Conservation (phyloP, 2,113 vertebrate genomes). For the Rhombomys opimus region DNA sequence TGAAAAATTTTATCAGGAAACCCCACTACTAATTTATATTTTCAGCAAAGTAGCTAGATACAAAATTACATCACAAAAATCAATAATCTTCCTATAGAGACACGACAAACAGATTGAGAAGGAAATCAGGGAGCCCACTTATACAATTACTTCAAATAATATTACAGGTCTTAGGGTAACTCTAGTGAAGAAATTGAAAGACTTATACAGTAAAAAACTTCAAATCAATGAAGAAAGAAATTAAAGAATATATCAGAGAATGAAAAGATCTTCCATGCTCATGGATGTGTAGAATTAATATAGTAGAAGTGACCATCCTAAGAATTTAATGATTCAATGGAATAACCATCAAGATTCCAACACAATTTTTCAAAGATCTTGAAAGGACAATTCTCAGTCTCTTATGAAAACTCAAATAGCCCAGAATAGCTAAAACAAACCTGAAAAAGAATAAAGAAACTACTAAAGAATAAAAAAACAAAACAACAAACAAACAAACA, state of each 20-base stretch:
- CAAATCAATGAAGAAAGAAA: background rate
- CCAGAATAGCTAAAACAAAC: background rate
- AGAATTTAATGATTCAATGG: background rate
- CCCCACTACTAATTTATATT: background rate
- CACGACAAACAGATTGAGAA: background rate
- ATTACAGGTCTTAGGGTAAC: background rate
- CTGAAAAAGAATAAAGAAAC: background rate
- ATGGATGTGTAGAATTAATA: background rate
- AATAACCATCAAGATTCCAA: background rate
- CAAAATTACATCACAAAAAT: background rate
- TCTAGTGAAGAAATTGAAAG: background rate
- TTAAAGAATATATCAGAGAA: background rate
- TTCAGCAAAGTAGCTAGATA: background rate
- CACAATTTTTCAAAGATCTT: background rate
- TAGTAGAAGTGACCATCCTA: background rate
- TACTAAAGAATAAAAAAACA: too few species aligned
- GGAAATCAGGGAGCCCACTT: background rate
- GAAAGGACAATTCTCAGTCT: background rate
- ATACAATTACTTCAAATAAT: background rate
- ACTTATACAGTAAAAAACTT: background rate
- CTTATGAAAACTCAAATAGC: background rate
- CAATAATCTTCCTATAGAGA: background rate
- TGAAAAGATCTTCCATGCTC: background rate
- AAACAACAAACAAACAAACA: too few species aligned
- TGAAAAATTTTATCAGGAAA: background rate